Percentiles rank a stretch among this genome's conserved stretches.
Evolutionary conservation across 2,888 invertebrate genomes (phyloP).

Genomic region (Arge pagana): DNA sequence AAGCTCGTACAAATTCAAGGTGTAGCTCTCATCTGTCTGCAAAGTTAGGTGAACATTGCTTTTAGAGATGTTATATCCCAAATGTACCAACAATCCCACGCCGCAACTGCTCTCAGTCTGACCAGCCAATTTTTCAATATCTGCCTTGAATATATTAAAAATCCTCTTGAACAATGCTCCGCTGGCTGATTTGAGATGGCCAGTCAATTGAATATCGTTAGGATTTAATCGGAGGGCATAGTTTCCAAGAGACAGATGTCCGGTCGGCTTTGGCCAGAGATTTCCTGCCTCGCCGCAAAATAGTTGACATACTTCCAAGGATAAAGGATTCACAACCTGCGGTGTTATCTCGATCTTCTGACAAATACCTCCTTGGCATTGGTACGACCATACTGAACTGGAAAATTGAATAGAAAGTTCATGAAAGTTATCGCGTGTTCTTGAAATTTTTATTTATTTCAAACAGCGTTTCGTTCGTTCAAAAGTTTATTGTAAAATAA

Average conservation of each 20-base stretch:
- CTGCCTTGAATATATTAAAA: conserved; percentile 35
- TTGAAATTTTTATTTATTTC: no score
- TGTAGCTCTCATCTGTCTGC: conserved; percentile 67
- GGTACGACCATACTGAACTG: conserved; percentile 52
- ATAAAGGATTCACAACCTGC: conserved; percentile 36
- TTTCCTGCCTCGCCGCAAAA: conserved; percentile 66
- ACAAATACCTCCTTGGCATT: conserved; percentile 48
- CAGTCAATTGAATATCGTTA: conserved; percentile 61
- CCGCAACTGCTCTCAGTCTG: conserved; percentile 30
- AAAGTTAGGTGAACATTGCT: conserved; percentile 50
- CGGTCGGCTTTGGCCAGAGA: conserved; percentile 71
- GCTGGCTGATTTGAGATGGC: conserved; percentile 53
- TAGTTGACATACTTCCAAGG: conserved; percentile 67
- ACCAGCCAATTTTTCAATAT: conserved; percentile 19
- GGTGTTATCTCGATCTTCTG: conserved; percentile 42
- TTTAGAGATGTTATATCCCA: conserved; percentile 30
- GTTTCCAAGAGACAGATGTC: conserved; percentile 62
- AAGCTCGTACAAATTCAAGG: conserved; percentile 56
- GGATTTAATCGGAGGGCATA: conserved; percentile 60
- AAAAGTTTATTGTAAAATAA: no score
- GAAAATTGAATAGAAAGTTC: conserved; percentile 1
- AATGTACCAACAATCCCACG: conserved; percentile 35
- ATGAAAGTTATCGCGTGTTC: no score
- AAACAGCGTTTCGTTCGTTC: no score
- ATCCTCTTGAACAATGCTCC: conserved; percentile 40